Base-by-base conservation (phyloP, 2,113 vertebrate genomes). In the Forbesichthys agassizii region DNA sequence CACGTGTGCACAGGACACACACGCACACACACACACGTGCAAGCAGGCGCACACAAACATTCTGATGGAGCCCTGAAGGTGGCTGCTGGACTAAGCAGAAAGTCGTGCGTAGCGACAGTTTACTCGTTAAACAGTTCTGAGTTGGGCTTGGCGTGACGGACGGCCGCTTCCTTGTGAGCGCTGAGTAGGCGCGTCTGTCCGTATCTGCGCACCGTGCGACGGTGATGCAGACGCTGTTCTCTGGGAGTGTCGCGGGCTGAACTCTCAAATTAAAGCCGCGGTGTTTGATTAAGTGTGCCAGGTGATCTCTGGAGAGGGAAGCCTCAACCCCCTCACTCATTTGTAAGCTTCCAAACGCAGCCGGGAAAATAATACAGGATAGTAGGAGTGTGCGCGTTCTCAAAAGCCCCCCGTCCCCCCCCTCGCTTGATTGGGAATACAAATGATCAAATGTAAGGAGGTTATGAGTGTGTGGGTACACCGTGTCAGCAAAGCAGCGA, bases 221-320 rank as follows among this genome's bases (percentile, higher is more conserved):
- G 76, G 78, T 84, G 82, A 86, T 80, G 84, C 85, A 78, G 86
- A 79, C 84, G 86, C 85, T 90, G 85, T 87, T 90, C 82, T 86
- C 74, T 36, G 49, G 66, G 76, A 74, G 75, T 67, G 75, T 78
- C 66, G 57, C 66, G 67, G 84, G 75, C 75, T 69, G 72, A 89
- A 86, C 73, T 54, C 81, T 69, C 84, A 93, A 93, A 91, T 92
- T 90, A 89, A 89, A 87, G 85, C 82, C 5, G 77, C 75, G 7
- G 83, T 85, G 87, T 90, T 91, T 89, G 86, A 91, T 89, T 90
- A 86, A 80, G 81, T 74, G 85, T 86, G 88, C 88, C 86, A 88
- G 88, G 90, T 89, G 89, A 91, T 91, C 90, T 90, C 87, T 78
- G 86, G 90, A 90, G 89, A 89, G 82, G 80, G 59, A 48, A 84